These are phyloP conservation scores for Xestia c-nigrum DNA, from an alignment of 2,888 invertebrate species.

Conservation along the genomic window DNA sequence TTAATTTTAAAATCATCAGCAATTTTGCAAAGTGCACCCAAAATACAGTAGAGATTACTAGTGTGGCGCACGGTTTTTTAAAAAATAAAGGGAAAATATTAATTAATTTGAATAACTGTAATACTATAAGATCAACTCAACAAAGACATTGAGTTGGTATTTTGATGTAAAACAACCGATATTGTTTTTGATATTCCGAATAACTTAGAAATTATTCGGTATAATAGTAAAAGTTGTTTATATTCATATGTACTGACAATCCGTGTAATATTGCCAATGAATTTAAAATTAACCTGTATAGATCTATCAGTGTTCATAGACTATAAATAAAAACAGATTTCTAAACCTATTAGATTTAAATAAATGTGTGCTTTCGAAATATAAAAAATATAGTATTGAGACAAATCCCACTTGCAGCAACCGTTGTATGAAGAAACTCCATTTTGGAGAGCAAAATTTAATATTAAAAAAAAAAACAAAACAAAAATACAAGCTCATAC, in stretches of 20 bases:
- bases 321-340: constrained; percentile 9
- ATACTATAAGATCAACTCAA: no score
- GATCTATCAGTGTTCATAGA: constrained; percentile 6
- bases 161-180: not conserved
- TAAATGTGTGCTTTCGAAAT: constrained; percentile 29
- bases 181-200: no score
- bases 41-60: no score
- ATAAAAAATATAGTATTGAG: constrained; percentile 12
- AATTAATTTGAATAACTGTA: no score
- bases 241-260: not conserved
- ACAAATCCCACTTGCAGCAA: constrained; percentile 40
- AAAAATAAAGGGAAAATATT: no score
- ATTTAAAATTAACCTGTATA: constrained; percentile 8
- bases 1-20: not conserved
- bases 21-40: not conserved
- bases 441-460: constrained; percentile 67
- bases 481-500: constrained; percentile 68
- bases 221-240: not conserved
- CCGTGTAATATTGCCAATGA: not conserved
- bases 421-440: constrained; percentile 64
- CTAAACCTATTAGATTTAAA: constrained; percentile 1
- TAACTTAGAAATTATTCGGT: no score
- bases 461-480: constrained; percentile 52
- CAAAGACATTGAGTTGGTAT: not conserved
- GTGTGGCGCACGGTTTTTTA: no score